phyloP scores from a whole-genome alignment of 2,113 vertebrate genomes.

The Bubo blakistoni region DNA sequence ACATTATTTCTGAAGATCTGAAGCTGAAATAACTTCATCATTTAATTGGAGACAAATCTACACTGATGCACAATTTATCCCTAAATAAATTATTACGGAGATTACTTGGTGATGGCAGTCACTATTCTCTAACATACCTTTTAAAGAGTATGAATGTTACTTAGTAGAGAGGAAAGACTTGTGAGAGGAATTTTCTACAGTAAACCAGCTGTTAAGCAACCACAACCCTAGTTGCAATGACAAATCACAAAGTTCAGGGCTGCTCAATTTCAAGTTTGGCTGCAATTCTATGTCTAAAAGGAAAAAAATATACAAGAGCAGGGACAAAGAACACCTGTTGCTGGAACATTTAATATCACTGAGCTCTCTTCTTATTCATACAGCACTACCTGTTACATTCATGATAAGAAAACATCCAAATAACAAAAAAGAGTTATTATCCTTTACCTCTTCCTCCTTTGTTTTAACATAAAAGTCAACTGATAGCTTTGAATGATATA shows the following conservation, averaged over 20 bases:
- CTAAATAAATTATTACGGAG: neutral
- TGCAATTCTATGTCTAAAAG: conserved; percentile 22
- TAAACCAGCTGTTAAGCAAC: conserved; percentile 38
- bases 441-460: conserved; percentile 16
- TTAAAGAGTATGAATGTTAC: neutral
- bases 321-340: conserved; percentile 57
- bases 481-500: neutral
- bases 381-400: conserved; percentile 12
- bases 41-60: neutral
- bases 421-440: neutral
- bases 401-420: conserved; percentile 58
- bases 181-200: neutral
- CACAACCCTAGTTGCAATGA: neutral
- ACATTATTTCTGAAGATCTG: neutral
- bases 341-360: conserved; percentile 10
- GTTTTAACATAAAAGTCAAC: conserved; percentile 18
- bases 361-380: conserved; percentile 22
- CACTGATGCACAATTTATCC: neutral
- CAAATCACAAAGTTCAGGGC: conserved; percentile 34
- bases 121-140: neutral
- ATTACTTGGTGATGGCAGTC: neutral
- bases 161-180: neutral
- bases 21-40: neutral
- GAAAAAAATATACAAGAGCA: neutral
- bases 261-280: conserved; percentile 58